phyloP scores from a whole-genome alignment of 1,140 invertebrate genomes.

The Papilio polytes region DNA sequence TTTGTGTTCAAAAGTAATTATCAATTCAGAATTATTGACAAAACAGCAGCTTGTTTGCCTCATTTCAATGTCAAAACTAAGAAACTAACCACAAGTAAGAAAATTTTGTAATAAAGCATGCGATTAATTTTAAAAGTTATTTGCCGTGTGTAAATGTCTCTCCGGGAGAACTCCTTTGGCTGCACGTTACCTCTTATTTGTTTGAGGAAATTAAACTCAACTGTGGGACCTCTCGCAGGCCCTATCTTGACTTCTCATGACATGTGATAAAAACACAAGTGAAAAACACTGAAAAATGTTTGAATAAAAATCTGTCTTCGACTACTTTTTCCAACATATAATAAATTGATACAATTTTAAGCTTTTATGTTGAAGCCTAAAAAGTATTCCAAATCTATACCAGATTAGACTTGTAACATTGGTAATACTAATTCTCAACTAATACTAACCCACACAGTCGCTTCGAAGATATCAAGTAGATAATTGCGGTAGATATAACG shows the following conservation, averaged over 20 bases:
- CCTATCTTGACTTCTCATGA: neutral
- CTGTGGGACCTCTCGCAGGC: neutral
- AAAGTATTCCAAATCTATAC: no score
- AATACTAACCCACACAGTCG: no score
- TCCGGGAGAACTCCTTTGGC: neutral
- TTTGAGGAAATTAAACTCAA: constrained; percentile 34
- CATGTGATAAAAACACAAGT: neutral
- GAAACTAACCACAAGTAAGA: neutral
- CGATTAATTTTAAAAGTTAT: constrained; percentile 8
- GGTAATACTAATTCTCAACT: no score
- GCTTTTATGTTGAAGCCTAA: no score
- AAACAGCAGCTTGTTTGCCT: no score
- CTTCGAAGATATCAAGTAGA: neutral
- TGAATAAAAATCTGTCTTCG: no score
- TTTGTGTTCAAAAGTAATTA: neutral
- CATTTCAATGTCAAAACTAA: neutral
- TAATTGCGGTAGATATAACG: neutral
- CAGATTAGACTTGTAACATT: no score
- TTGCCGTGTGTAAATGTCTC: neutral
- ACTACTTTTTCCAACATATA: no score
- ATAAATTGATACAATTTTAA: no score
- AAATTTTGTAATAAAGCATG: constrained; percentile 1
- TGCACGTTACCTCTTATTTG: constrained; percentile 32
- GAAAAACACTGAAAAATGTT: no score
- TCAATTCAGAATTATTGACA: no score